A percentile compares a stretch with the other conserved stretches of the same genome.
phyloP scores from a whole-genome alignment of 2,797 vertebrate genomes.

The Pogonophryne albipinna region DNA sequence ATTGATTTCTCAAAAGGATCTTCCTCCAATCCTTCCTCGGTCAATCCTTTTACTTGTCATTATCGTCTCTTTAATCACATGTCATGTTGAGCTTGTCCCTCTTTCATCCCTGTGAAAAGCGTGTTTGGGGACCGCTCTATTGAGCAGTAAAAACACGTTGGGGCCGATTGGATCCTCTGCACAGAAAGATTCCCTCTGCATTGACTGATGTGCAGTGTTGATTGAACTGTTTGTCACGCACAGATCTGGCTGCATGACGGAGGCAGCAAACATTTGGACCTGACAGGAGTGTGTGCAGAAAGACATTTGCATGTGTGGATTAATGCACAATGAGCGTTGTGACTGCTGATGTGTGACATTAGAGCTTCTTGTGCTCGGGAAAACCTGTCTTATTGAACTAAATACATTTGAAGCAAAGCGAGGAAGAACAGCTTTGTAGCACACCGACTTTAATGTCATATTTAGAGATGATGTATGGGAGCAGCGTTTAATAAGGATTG shows the following conservation, averaged over 20 bases:
- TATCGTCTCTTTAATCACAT: constrained; percentile 22
- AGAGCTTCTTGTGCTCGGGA: background rate
- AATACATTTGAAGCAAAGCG: background rate
- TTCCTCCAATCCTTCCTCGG: constrained; percentile 14
- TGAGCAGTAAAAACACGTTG: constrained; percentile 38
- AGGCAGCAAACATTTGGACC: constrained; percentile 39
- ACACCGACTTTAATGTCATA: background rate
- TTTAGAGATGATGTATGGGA: background rate
- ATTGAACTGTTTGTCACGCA: constrained; percentile 58
- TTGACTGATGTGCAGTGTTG: constrained; percentile 51
- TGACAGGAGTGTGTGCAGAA: constrained; percentile 59
- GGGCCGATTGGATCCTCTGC: constrained; percentile 20
- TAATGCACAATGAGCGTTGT: constrained; percentile 5
- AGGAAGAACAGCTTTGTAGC: background rate
- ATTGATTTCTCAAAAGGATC: constrained; percentile 53
- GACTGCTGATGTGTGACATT: constrained; percentile 4
- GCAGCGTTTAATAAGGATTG: background rate
- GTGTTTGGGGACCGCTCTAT: constrained; percentile 1
- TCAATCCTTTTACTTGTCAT: constrained; percentile 24
- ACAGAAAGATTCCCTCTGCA: constrained; percentile 9
- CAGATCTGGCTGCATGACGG: constrained; percentile 48
- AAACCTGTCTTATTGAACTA: background rate
- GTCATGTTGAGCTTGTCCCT: constrained; percentile 25
- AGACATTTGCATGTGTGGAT: constrained; percentile 38
- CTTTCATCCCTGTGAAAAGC: constrained; percentile 15